Evolutionary conservation across 1,140 invertebrate genomes (phyloP).

Genomic region (Cydia amplana): DNA sequence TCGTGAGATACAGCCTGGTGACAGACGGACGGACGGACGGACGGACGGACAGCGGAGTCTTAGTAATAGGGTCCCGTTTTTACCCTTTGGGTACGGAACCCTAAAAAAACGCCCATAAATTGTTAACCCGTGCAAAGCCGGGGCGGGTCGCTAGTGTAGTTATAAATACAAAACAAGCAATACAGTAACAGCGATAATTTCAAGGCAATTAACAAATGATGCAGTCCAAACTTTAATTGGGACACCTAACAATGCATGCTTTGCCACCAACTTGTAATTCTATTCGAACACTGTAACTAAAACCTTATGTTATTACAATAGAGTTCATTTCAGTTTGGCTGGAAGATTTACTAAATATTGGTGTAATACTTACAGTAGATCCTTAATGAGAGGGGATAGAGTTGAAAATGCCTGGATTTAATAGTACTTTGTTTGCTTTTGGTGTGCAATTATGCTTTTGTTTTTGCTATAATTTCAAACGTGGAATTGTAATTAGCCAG

Average conservation of each 20-base stretch:
- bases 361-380: background rate
- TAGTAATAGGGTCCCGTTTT: no score
- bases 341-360: background rate
- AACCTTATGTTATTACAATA: background rate
- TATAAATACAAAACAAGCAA: background rate
- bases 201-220: constrained; percentile 13
- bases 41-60: no score
- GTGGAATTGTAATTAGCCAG: constrained; percentile 15
- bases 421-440: background rate
- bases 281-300: background rate
- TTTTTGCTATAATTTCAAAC: background rate
- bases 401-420: constrained; percentile 1
- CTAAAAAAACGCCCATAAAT: no score
- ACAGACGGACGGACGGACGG: no score
- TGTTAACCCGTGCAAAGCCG: no score
- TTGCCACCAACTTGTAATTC: background rate
- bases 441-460: constrained; percentile 20
- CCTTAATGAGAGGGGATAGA: background rate
- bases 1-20: no score
- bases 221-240: constrained; percentile 2
- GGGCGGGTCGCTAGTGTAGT: no score
- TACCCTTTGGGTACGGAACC: no score
- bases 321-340: background rate
- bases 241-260: background rate
- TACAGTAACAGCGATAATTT: background rate